Evolutionary conservation across 2,113 vertebrate genomes (phyloP).

Genomic region (Callospermophilus lateralis): DNA sequence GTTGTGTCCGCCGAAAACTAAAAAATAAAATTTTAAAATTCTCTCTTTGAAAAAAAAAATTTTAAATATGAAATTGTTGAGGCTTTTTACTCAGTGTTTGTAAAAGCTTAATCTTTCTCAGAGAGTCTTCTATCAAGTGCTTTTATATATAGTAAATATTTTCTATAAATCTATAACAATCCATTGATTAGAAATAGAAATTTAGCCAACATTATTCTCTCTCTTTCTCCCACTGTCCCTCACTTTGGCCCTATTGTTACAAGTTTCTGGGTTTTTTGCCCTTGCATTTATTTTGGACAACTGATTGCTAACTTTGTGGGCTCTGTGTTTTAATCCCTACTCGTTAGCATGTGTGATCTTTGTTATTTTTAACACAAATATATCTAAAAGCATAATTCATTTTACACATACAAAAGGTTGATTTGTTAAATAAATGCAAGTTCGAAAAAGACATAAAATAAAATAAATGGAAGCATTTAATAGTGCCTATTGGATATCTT

Average conservation of each 20-base stretch:
- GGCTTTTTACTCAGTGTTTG: neutral
- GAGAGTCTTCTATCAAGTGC: neutral
- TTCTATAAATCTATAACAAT: neutral
- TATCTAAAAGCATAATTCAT: neutral
- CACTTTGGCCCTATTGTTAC: neutral
- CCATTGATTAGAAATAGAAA: neutral
- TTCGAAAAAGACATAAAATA: neutral
- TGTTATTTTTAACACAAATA: constrained; percentile 36
- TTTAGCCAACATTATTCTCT: neutral
- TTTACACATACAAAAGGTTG: constrained; percentile 13
- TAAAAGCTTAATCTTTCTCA: neutral
- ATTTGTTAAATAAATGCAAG: neutral
- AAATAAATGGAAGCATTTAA: constrained; percentile 27
- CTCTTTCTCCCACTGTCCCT: neutral
- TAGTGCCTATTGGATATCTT: constrained; percentile 65
- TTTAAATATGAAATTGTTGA: neutral
- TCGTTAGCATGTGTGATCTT: neutral
- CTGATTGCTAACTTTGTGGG: neutral
- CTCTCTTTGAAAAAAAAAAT: too few species aligned
- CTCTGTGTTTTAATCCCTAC: constrained; percentile 28
- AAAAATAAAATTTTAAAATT: too few species aligned
- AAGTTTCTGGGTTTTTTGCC: constrained; percentile 9
- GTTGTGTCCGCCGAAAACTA: too few species aligned
- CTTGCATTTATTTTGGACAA: neutral
- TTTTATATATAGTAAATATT: constrained; percentile 9